A percentile compares a stretch with the other conserved stretches of the same genome.
phyloP scores from a whole-genome alignment of 2,888 invertebrate species.

The Branchipolynoe longqiensis region DNA sequence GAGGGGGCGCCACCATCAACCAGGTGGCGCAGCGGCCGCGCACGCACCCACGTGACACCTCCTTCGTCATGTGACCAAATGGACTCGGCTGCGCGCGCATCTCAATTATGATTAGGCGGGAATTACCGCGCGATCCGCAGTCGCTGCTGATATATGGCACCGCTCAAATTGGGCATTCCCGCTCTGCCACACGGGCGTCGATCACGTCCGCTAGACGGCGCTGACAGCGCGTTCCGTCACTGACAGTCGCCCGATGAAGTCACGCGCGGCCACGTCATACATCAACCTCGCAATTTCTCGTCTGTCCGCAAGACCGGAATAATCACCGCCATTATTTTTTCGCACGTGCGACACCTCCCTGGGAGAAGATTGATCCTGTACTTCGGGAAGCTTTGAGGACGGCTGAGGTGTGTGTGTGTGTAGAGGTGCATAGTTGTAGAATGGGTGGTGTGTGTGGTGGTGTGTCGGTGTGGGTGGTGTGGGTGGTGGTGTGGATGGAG shows the following conservation, averaged over 20 bases:
- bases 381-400: background rate
- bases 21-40: too few species aligned
- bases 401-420: too few species aligned
- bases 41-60: constrained; percentile 26
- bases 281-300: constrained; percentile 52
- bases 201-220: constrained; percentile 10
- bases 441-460: too few species aligned
- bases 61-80: constrained; percentile 30
- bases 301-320: constrained; percentile 38
- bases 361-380: constrained; percentile 32
- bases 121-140: constrained; percentile 21
- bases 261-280: constrained; percentile 48
- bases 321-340: constrained; percentile 57
- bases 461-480: too few species aligned
- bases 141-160: constrained; percentile 48
- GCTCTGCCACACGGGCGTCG: constrained; percentile 30
- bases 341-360: constrained; percentile 54
- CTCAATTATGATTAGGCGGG: constrained; percentile 54
- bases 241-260: constrained; percentile 44
- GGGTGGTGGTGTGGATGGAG: too few species aligned
- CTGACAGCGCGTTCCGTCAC: constrained; percentile 53
- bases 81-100: constrained; percentile 28
- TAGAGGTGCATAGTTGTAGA: too few species aligned
- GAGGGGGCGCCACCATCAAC: too few species aligned
- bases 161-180: constrained; percentile 31